Conservation (phyloP, 1,140 invertebrate genomes). For the Antheraea mylitta region DNA sequence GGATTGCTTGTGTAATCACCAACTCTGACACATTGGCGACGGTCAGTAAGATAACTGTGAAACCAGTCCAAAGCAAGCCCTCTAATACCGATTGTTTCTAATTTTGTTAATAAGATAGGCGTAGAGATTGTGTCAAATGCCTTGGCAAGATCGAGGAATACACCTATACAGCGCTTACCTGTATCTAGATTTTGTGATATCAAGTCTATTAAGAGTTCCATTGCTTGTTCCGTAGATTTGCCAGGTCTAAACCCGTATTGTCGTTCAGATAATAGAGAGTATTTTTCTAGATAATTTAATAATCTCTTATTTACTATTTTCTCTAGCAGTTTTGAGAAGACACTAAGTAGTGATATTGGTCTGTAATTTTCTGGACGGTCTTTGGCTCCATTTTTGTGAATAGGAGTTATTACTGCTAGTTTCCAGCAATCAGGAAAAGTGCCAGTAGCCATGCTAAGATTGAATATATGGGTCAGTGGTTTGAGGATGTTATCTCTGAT, state of each 20-base stretch:
- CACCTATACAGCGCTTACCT: too few species aligned
- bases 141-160: too few species aligned
- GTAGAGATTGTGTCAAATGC: too few species aligned
- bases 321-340: not conserved
- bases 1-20: too few species aligned
- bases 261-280: not conserved
- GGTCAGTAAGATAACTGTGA: not conserved
- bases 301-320: not conserved
- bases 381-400: not conserved
- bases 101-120: too few species aligned
- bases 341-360: not conserved
- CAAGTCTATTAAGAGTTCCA: too few species aligned
- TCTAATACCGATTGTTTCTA: not conserved
- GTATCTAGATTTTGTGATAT: too few species aligned
- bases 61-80: constrained; percentile 5
- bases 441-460: not conserved
- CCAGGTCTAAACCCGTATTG: too few species aligned
- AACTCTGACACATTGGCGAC: not conserved
- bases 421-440: not conserved
- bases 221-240: too few species aligned
- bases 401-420: not conserved
- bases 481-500: not conserved
- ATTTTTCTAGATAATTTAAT: not conserved
- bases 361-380: constrained; percentile 3
- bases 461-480: not conserved